Base-by-base conservation (phyloP, 92 coral and sea anemone genomes). In the Nematostella vectensis region DNA sequence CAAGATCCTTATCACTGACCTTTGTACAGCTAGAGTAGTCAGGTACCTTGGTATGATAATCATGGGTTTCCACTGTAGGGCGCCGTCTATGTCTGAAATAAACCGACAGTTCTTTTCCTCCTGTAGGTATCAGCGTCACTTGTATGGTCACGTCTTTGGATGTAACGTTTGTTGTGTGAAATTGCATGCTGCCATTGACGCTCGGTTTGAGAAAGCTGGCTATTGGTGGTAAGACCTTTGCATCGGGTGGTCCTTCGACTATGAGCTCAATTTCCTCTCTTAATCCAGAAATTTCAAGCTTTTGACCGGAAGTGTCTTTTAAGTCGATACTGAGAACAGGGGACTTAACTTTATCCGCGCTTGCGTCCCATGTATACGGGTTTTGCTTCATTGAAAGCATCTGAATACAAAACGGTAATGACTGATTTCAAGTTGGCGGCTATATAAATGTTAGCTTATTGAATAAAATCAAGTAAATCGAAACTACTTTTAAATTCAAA, bases 291-390 rank as follows among this genome's bases (percentile, higher is more conserved):
- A 82, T 71, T 26, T 85, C 54, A 13, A 87, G 37, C 20, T 61
- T 56, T 39, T 57, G 55, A 1, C 87, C 95, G 51, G 47, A 48
- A 0, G 77, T 72, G 47, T 77, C 76, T 38, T 72, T 89, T 18
- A 89, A 71, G 54, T 89, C 87, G 30, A 85, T 67, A 71, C 75
- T 81, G 31, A 81, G 23, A 13, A 89, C 78, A 2, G 88, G 62
- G 2, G 97, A 81, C 27, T 64, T 74, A 1, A 89, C 80, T 15
- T 59, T 70, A 23, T 57, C 58, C 27, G 95, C 79, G 29, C 75
- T 72, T 31, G 49, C 50, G 66, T 89, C 95, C 97, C 97, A 89
- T 3, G 89, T 80, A 58, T 71, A 85, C 1, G 97, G 97, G 33
- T 89, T 89, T 20, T 68, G 54, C 36, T 70, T 81, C 11, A 89